These are phyloP conservation scores for Invenusta paracnida DNA, from an alignment of 2,888 invertebrate species.

Conservation along the genomic window DNA sequence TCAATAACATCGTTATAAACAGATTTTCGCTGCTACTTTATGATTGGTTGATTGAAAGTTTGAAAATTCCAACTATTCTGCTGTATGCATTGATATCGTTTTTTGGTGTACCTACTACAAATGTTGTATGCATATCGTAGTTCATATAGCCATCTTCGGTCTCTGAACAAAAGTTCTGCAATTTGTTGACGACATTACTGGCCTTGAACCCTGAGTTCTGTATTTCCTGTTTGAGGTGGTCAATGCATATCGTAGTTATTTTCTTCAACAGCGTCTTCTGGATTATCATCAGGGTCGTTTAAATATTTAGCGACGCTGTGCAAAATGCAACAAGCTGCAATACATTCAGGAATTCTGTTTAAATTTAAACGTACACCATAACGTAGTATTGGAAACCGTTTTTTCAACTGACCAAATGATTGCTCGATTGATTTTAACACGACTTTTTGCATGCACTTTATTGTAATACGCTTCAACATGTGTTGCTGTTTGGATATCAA, in stretches of 20 bases:
- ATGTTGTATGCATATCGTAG: neutral
- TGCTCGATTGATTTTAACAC: neutral
- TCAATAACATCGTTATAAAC: neutral
- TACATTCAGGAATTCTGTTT: neutral
- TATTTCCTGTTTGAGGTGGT: neutral
- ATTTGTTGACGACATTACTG: neutral
- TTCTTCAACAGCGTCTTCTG: neutral
- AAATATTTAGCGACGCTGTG: neutral
- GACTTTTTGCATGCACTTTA: conserved; percentile 32
- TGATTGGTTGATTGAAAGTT: neutral
- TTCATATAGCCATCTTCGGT: neutral
- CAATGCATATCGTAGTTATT: neutral
- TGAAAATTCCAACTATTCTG: neutral
- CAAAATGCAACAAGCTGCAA: neutral
- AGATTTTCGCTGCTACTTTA: neutral
- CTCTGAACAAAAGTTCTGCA: neutral
- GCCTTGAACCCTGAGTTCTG: neutral
- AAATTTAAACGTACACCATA: neutral
- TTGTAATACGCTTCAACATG: conserved; percentile 15
- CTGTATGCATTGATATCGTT: neutral
- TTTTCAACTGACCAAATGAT: neutral
- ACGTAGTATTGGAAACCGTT: neutral
- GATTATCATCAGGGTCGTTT: neutral
- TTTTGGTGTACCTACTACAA: neutral
- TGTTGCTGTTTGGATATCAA: neutral